Evolutionary conservation across 2,797 vertebrate species (phyloP).

Genomic region (Macropus fuliginosus): DNA sequence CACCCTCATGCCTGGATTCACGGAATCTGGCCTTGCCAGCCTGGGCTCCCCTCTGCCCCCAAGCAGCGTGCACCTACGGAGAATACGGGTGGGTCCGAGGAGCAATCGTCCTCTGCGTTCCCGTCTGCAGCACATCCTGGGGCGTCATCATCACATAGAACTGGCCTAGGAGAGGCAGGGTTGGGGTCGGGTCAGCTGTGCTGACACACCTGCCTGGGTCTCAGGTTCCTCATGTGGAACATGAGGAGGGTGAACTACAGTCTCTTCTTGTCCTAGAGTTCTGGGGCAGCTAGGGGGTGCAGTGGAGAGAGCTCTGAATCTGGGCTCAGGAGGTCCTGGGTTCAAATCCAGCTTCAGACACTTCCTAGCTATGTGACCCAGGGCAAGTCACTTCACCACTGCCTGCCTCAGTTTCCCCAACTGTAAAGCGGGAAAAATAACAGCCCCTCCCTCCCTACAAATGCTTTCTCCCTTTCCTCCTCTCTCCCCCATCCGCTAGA

Average conservation of each 20-base stretch:
- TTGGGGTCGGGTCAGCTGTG: neutral
- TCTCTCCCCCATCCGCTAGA: neutral
- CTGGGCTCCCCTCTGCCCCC: neutral
- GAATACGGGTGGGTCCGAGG: slow-evolving; percentile 91
- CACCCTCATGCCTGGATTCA: neutral
- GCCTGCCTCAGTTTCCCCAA: neutral
- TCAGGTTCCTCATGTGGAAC: neutral
- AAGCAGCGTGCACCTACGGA: slow-evolving; percentile 85
- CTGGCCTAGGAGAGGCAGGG: slow-evolving; percentile 84
- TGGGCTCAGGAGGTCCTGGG: neutral
- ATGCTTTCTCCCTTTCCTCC: neutral
- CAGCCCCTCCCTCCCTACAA: slow-evolving; percentile 13
- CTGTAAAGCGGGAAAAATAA: neutral
- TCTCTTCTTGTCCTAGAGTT: neutral
- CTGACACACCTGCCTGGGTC: neutral
- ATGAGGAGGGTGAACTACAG: too few species aligned
- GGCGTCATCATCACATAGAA: slow-evolving; percentile 96
- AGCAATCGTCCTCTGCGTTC: slow-evolving; percentile 89
- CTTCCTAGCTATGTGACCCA: neutral
- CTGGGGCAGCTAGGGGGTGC: too few species aligned
- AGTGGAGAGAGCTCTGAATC: neutral
- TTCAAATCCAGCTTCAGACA: neutral
- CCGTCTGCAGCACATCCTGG: slow-evolving; percentile 91
- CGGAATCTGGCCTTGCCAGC: neutral
- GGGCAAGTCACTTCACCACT: neutral